Conservation (phyloP, 2,888 invertebrate species). For the Chrysomela aeneicollis region DNA sequence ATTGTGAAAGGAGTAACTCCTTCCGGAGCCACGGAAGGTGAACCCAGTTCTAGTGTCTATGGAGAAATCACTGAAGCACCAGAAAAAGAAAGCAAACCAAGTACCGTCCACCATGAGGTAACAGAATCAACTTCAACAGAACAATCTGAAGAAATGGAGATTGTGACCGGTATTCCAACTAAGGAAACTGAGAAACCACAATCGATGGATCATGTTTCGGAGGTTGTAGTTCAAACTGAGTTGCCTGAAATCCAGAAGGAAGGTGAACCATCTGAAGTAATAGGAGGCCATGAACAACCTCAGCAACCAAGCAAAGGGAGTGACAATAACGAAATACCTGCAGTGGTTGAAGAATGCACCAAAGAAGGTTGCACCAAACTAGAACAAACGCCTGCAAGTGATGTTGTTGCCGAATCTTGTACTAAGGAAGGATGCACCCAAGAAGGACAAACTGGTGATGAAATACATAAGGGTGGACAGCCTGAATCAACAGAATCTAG, state of each 20-base stretch:
- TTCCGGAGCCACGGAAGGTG: not conserved
- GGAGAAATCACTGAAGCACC: conserved; percentile 19
- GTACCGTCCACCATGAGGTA: conserved; percentile 16
- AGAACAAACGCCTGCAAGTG: conserved; percentile 20
- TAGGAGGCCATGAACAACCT: conserved; percentile 12
- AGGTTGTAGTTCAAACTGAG: conserved; percentile 26
- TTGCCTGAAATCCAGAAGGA: conserved; percentile 1
- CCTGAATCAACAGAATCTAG: conserved; percentile 41
- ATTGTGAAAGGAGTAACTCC: not conserved
- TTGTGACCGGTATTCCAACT: conserved; percentile 43
- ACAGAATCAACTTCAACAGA: conserved; percentile 17
- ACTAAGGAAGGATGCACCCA: conserved; percentile 27
- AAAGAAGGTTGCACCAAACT: conserved; percentile 30
- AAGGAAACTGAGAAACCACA: conserved; percentile 46
- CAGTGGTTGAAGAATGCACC: conserved; percentile 33
- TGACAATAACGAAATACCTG: conserved; percentile 31
- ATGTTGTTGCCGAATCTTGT: conserved; percentile 9
- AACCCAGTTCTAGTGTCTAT: not conserved
- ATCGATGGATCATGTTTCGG: conserved; percentile 48
- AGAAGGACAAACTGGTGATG: conserved; percentile 18
- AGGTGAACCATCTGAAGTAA: conserved; percentile 8
- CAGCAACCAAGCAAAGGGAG: conserved; percentile 20
- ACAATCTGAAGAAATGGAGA: conserved; percentile 35
- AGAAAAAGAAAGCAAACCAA: conserved; percentile 19
- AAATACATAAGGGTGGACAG: conserved; percentile 18